phyloP scores from a whole-genome alignment of 2,113 vertebrate species.

The Lanius ludovicianus region DNA sequence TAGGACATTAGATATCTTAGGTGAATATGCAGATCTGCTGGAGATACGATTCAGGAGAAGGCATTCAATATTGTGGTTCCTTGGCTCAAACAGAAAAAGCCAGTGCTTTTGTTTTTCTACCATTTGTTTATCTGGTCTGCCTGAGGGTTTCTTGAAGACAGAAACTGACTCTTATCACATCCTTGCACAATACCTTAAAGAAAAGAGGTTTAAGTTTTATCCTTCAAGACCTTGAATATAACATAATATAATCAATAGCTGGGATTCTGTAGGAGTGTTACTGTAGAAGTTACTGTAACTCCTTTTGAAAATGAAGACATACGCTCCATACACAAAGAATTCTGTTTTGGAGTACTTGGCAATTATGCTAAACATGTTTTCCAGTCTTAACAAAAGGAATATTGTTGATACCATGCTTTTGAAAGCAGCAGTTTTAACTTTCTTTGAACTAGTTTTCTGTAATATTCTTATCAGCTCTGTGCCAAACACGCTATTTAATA shows the following conservation, averaged over 20 bases:
- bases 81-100: not conserved
- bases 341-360: not conserved
- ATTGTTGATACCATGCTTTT: slow-evolving; percentile 11
- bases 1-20: not conserved
- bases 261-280: not conserved
- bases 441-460: slow-evolving; percentile 44
- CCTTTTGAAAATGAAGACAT: not conserved
- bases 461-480: slow-evolving; percentile 32
- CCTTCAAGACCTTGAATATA: not conserved
- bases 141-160: not conserved
- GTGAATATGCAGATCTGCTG: not conserved
- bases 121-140: not conserved
- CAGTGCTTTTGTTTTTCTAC: not conserved
- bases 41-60: not conserved
- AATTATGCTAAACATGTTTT: slow-evolving; percentile 36
- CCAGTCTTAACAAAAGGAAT: slow-evolving; percentile 47
- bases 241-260: not conserved
- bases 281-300: not conserved
- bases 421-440: slow-evolving; percentile 12
- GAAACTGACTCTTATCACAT: not conserved
- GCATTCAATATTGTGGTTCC: not conserved
- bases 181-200: not conserved
- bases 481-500: slow-evolving; percentile 35
- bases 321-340: not conserved
- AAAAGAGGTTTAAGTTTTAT: not conserved